Base-by-base conservation (phyloP, 2,888 invertebrate species). In the Drosophila emarginata region DNA sequence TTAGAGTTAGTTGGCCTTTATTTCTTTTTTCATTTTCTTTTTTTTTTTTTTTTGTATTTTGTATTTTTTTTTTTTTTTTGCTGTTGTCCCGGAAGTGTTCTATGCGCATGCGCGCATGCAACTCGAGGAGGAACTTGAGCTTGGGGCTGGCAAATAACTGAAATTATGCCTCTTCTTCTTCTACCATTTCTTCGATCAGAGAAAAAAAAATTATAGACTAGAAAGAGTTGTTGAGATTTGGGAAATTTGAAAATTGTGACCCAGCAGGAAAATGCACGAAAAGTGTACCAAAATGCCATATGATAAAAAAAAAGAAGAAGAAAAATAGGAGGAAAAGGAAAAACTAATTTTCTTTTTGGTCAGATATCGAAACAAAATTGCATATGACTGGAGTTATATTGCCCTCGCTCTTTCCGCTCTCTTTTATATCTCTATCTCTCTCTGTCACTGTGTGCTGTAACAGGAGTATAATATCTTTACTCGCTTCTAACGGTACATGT, bases 391-490 rank as follows among this genome's bases (percentile, higher is more conserved):
- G 58, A 67, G 57, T 28, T 56, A 14, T 54, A 4, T 18, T 28
- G 12, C 6, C 32, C 32, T 9, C 11, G n/a, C 15, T 26, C 40
- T 45, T 18, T 11, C 18, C 18, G 7, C 53, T 14, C 53, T 14
- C 53, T 53, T 15, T 28, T 28, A 15, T 32, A 11, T 32, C 32
- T 32, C 32, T 36, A 1, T 54, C 32, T 54, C 54, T 54, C 18
- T 36, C 36, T 54, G 54, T 12, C 36, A 36, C 77, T 83, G 78
- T 81, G 84, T 84, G 84, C 71, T 84, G 84, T 84, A 84, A 84
- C 84, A 86, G 87, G 87, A 86, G 84, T 87, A 79, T 86, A 83
- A 84, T 86, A 86, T 84, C 78, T 76, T 36, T 28, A 77, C 76
- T 86, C 78, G 77, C 66, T 45, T 45, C 77, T 86, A 84, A 84